phyloP scores from a whole-genome alignment of 2,113 vertebrate genomes.

The Gila orcuttii region DNA sequence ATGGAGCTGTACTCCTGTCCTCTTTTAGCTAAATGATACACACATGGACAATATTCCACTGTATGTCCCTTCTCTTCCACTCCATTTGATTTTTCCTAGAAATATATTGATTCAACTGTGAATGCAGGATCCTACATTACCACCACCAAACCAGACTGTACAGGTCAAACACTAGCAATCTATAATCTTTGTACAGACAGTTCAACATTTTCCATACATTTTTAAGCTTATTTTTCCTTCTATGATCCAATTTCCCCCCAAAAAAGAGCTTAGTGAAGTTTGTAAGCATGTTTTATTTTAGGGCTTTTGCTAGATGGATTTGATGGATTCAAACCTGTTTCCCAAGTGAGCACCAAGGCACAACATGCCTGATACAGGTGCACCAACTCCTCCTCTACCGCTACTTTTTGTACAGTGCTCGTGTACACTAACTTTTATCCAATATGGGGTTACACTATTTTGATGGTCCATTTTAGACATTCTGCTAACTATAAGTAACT shows the following conservation, averaged over 20 bases:
- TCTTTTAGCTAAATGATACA: neutral
- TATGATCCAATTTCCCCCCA: neutral
- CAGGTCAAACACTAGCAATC: neutral
- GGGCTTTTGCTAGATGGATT: neutral
- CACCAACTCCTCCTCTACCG: neutral
- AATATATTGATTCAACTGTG: slow-evolving; percentile 8
- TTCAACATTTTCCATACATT: neutral
- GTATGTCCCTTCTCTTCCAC: neutral
- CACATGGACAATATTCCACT: neutral
- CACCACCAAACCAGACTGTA: neutral
- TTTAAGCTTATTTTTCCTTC: neutral
- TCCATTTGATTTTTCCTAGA: slow-evolving; percentile 12
- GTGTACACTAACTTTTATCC: too few species aligned
- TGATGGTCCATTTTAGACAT: neutral
- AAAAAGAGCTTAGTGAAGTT: neutral
- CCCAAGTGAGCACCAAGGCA: neutral
- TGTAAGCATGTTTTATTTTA: neutral
- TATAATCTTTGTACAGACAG: neutral
- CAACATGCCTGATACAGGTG: neutral
- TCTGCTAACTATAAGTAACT: neutral
- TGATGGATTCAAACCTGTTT: neutral
- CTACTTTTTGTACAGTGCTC: neutral
- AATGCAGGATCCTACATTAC: neutral
- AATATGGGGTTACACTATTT: neutral
- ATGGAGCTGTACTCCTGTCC: neutral